Evolutionary conservation across 2,113 vertebrate species (phyloP).

Genomic region (Pygoscelis antarcticus): DNA sequence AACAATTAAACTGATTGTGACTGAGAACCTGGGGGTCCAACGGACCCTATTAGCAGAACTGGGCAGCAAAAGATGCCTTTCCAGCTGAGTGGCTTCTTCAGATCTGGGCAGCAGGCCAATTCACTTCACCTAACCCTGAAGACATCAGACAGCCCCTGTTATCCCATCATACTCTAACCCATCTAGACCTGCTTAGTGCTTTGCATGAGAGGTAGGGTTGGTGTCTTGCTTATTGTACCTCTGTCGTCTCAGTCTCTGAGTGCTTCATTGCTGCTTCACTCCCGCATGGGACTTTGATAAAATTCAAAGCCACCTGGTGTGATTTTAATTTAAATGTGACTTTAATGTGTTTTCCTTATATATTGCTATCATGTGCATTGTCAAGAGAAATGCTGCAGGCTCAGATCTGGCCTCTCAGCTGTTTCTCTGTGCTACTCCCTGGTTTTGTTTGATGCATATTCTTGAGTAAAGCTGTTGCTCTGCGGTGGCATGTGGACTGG

Average conservation of each 20-base stretch:
- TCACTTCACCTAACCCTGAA: neutral
- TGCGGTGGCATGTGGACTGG: neutral
- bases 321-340: conserved; percentile 53
- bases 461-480: neutral
- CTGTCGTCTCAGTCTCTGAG: neutral
- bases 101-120: neutral
- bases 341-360: conserved; percentile 42
- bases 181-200: neutral
- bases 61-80: neutral
- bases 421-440: neutral
- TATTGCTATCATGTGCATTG: neutral
- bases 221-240: neutral
- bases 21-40: neutral
- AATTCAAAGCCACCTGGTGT: conserved; percentile 39
- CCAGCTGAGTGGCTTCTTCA: neutral
- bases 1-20: neutral
- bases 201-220: neutral
- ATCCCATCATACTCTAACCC: neutral
- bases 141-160: neutral
- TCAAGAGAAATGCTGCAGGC: conserved; percentile 21
- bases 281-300: neutral
- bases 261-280: neutral
- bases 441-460: neutral
- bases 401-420: neutral
- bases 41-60: neutral